phyloP scores from a whole-genome alignment of 1,140 invertebrate genomes.

The Scaptomyza hsui region DNA sequence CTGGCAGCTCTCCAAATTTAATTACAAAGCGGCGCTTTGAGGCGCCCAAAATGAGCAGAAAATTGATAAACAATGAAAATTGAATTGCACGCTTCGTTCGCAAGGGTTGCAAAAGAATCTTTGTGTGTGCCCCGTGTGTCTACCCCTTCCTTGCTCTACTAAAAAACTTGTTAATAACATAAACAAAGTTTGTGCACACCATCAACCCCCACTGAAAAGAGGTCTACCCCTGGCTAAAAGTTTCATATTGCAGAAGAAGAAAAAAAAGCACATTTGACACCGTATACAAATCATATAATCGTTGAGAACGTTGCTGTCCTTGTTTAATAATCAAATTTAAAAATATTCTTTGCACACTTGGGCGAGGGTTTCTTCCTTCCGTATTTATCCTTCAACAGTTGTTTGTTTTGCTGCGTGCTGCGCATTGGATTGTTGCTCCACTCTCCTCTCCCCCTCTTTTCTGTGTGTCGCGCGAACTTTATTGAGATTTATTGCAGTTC shows the following conservation, averaged over 20 bases:
- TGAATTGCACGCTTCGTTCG: constrained; percentile 62
- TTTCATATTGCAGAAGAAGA: constrained; percentile 46
- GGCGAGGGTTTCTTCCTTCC: neutral
- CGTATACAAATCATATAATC: constrained; percentile 76
- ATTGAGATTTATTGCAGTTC: constrained; percentile 78
- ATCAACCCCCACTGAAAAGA: constrained; percentile 45
- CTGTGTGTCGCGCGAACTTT: constrained; percentile 54
- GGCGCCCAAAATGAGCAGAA: constrained; percentile 78
- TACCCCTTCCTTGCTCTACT: neutral
- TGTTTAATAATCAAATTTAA: constrained; percentile 77
- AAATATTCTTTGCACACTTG: constrained; percentile 62
- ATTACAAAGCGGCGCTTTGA: constrained; percentile 74
- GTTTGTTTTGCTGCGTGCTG: constrained; percentile 59
- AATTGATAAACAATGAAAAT: constrained; percentile 83
- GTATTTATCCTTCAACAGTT: constrained; percentile 28
- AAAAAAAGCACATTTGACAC: constrained; percentile 46
- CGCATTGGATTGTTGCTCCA: constrained; percentile 44
- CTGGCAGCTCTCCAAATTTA: constrained; percentile 80
- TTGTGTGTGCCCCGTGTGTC: neutral
- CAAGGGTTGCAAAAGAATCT: constrained; percentile 46
- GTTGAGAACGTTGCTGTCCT: constrained; percentile 35
- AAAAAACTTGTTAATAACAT: constrained; percentile 78
- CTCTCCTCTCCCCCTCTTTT: constrained; percentile 15
- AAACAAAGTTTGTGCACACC: constrained; percentile 70
- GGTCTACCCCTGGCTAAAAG: constrained; percentile 1